A percentile compares a stretch with the other conserved stretches of the same genome.
Evolutionary conservation across 2,113 vertebrate genomes (phyloP).

Genomic region (Sinocyclocheilus anshuiensis): DNA sequence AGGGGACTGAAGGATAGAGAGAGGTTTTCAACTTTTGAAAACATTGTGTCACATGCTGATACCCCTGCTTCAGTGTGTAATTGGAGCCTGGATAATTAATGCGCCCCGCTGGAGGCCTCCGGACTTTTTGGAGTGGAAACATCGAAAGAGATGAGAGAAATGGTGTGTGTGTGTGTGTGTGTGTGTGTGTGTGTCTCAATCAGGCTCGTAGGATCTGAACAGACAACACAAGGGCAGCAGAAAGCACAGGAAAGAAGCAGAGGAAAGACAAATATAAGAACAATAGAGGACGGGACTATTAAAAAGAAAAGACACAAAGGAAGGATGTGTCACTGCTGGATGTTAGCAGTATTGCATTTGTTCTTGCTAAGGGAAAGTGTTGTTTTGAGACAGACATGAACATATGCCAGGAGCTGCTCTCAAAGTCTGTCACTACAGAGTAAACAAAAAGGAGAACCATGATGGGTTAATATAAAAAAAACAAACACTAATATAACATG

Average conservation of each 20-base stretch:
- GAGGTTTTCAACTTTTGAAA: slow-evolving; percentile 34
- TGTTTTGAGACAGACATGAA: not conserved
- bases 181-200: slow-evolving; percentile 23
- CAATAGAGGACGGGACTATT: slow-evolving; percentile 24
- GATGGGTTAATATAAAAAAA: not conserved
- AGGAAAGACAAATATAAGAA: slow-evolving; percentile 26
- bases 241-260: slow-evolving; percentile 43
- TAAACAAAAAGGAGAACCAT: not conserved
- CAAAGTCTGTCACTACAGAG: not conserved
- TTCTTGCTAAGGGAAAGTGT: not conserved
- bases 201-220: not conserved
- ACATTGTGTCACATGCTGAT: slow-evolving; percentile 41
- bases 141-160: slow-evolving; percentile 40
- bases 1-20: not conserved
- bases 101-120: slow-evolving; percentile 32
- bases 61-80: slow-evolving; percentile 46
- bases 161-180: slow-evolving; percentile 33
- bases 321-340: slow-evolving; percentile 2
- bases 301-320: slow-evolving; percentile 35
- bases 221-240: not conserved
- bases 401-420: not conserved
- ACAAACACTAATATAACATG: too few species aligned
- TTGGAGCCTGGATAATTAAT: slow-evolving; percentile 47
- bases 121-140: slow-evolving; percentile 54
- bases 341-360: not conserved